Evolutionary conservation across 2,797 vertebrate species (phyloP).

Genomic region (Psittacula echo): DNA sequence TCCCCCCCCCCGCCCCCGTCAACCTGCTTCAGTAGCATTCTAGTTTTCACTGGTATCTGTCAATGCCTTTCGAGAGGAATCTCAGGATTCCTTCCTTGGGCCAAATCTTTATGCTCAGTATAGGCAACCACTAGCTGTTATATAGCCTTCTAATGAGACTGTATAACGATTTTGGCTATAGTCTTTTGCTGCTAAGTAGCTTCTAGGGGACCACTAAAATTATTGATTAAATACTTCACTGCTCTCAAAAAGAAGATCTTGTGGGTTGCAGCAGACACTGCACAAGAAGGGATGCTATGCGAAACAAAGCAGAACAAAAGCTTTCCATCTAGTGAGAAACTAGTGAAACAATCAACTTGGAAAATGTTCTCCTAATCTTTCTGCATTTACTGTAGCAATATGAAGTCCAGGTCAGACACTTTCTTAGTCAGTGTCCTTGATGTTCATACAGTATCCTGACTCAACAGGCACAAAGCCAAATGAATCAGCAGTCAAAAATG

Average conservation of each 20-base stretch:
- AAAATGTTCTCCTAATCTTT: background rate
- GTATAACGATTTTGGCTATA: background rate
- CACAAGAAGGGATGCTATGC: background rate
- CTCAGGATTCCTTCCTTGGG: background rate
- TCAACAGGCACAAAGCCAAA: background rate
- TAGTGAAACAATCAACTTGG: background rate
- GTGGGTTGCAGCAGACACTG: background rate
- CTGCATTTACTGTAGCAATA: background rate
- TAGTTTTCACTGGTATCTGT: background rate
- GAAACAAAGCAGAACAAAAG: background rate
- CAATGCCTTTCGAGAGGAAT: background rate
- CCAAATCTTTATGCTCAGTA: background rate
- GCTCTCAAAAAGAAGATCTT: background rate
- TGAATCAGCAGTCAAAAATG: background rate
- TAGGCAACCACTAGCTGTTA: background rate
- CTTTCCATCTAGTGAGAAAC: background rate
- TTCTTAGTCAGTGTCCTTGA: accelerated
- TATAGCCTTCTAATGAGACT: background rate
- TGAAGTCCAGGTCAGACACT: background rate
- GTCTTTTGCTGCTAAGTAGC: background rate
- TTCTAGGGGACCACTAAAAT: background rate
- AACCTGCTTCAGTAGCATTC: accelerated
- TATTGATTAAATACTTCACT: background rate
- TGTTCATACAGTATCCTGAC: background rate
- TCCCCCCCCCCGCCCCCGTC: accelerated